Conservation (phyloP, 2,888 invertebrate genomes). For the Elegia similella region DNA sequence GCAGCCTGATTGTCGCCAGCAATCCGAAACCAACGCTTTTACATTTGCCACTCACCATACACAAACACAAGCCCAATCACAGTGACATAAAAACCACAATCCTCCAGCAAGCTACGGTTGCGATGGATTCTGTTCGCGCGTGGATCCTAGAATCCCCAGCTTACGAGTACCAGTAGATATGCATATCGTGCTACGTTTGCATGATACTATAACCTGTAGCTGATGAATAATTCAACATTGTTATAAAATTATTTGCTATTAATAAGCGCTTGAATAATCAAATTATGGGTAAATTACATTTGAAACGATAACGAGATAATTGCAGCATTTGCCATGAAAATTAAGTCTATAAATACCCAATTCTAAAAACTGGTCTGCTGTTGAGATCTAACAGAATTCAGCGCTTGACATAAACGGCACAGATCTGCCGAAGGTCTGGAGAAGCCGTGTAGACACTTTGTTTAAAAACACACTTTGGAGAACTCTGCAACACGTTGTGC, state of each 20-base stretch:
- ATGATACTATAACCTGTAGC: slow-evolving; percentile 13
- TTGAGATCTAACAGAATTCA: neutral
- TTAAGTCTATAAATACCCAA: slow-evolving; percentile 1
- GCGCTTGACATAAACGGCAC: neutral
- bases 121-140: slow-evolving; percentile 19
- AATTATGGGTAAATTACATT: slow-evolving; percentile 9
- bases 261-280: slow-evolving; percentile 10
- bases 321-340: slow-evolving; percentile 6
- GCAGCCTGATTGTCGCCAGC: slow-evolving; percentile 75
- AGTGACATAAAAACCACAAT: slow-evolving; percentile 27
- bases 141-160: slow-evolving; percentile 25
- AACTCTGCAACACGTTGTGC: neutral
- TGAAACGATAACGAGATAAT: slow-evolving; percentile 12
- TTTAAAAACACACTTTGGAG: neutral
- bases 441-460: neutral
- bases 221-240: slow-evolving; percentile 15
- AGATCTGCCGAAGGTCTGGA: neutral
- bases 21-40: slow-evolving; percentile 51
- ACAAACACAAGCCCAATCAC: slow-evolving; percentile 26
- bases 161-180: too few relatives aligned
- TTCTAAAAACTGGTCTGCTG: neutral
- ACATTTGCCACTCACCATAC: slow-evolving; percentile 33
- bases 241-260: slow-evolving; percentile 12
- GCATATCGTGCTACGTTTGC: slow-evolving; percentile 26
- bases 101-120: slow-evolving; percentile 4